Conservation (phyloP, 2,888 invertebrate genomes). For the Sminthurinus aureus region DNA sequence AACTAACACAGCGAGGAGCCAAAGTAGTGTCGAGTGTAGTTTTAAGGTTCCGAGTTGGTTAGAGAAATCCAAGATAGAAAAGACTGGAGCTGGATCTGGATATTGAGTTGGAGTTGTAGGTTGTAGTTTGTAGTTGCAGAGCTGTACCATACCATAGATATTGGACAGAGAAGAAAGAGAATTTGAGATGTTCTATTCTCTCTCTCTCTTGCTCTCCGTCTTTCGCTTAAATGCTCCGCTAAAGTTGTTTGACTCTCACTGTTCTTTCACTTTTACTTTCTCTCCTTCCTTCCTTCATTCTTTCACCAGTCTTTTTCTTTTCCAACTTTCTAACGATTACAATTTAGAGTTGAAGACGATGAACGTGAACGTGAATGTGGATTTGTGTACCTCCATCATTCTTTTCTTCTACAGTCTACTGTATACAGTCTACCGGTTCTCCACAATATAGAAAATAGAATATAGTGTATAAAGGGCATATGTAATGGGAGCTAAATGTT, state of each 20-base stretch:
- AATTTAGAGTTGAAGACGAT: conserved; percentile 8
- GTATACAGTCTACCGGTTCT: neutral
- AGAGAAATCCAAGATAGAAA: neutral
- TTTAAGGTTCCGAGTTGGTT: neutral
- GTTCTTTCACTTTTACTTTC: neutral
- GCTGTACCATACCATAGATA: too few species aligned
- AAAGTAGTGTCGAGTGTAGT: neutral
- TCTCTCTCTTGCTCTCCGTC: conserved; percentile 14
- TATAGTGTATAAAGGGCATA: neutral
- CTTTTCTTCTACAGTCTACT: neutral
- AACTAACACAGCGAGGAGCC: too few species aligned
- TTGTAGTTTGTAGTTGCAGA: neutral
- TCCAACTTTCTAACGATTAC: neutral
- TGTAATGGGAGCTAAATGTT: neutral
- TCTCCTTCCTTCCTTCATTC: too few species aligned
- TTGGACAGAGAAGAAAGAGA: conserved; percentile 13
- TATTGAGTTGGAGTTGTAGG: neutral
- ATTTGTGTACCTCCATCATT: neutral
- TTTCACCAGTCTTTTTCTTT: neutral
- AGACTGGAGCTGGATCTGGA: neutral
- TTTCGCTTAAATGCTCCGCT: conserved; percentile 10
- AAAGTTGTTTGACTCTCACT: conserved; percentile 11
- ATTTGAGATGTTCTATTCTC: conserved; percentile 14
- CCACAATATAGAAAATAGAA: too few species aligned
- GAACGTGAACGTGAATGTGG: neutral